Evolutionary conservation across 2,113 vertebrate species (phyloP).

Genomic region (Eudyptes chrysolophus): DNA sequence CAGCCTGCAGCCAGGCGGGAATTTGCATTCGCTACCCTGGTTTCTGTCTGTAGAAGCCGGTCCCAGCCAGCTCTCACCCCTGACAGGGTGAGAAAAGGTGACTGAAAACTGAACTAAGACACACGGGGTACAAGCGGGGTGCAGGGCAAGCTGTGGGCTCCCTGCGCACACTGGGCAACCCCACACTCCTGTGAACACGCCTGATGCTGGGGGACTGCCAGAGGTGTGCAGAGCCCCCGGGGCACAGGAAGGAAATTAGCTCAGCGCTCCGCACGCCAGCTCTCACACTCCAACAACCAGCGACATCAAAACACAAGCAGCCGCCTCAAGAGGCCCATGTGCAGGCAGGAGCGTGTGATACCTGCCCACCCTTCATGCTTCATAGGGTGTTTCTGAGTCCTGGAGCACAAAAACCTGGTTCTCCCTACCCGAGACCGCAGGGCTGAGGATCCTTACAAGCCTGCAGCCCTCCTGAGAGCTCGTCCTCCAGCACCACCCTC

Average conservation of each 20-base stretch:
- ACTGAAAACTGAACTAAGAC: not conserved
- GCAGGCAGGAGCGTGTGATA: fast-evolving
- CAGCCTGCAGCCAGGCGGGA: not conserved
- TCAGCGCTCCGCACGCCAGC: not conserved
- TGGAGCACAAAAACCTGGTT: fast-evolving
- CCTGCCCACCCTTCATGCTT: not conserved
- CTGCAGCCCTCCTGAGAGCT: not conserved
- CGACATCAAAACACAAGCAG: fast-evolving
- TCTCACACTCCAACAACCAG: not conserved
- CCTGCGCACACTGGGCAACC: not conserved
- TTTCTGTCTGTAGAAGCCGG: not conserved
- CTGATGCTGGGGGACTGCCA: not conserved
- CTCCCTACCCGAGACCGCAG: fast-evolving
- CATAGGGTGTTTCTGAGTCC: fast-evolving
- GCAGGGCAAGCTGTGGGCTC: not conserved
- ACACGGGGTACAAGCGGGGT: fast-evolving
- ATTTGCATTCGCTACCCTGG: fast-evolving
- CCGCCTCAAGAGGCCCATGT: fast-evolving
- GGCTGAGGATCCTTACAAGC: not conserved
- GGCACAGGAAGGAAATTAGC: not conserved
- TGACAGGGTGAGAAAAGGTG: not conserved
- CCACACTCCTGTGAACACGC: fast-evolving
- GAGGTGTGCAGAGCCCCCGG: not conserved
- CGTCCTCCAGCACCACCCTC: not conserved
- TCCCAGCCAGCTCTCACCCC: not conserved